phyloP scores from a whole-genome alignment of 2,113 vertebrate genomes.

The Gobiocypris rarus region DNA sequence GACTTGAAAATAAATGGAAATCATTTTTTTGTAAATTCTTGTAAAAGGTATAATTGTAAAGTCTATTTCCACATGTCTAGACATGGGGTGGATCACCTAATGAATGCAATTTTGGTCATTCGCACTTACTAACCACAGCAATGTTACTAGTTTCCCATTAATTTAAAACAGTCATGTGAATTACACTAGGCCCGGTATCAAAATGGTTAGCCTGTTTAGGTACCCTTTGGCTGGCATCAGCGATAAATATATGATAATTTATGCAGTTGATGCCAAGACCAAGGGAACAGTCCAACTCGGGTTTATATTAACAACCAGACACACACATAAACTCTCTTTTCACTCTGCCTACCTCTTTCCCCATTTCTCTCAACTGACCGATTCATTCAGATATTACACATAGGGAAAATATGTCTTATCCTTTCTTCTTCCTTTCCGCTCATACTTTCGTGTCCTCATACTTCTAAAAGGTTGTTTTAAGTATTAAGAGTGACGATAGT shows the following conservation, averaged over 20 bases:
- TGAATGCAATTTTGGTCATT: background rate
- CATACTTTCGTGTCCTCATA: background rate
- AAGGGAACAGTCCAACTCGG: conserved; percentile 59
- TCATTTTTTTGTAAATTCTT: background rate
- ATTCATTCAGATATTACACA: conserved; percentile 49
- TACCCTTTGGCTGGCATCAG: conserved; percentile 45
- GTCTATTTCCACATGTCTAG: background rate
- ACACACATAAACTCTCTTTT: conserved; percentile 15
- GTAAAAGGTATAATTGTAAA: background rate
- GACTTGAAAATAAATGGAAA: conserved; percentile 1
- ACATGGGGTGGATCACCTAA: background rate
- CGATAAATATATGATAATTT: conserved; percentile 72
- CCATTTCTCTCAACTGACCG: background rate
- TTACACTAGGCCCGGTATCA: background rate
- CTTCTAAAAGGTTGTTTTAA: conserved; percentile 29
- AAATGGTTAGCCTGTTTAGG: background rate
- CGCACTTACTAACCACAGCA: background rate
- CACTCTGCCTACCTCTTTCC: conserved; percentile 17
- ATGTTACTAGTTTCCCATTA: background rate
- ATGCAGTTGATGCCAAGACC: conserved; percentile 64
- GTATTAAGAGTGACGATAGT: conserved; percentile 6
- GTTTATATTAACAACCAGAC: conserved; percentile 29
- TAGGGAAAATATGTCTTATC: conserved; percentile 51
- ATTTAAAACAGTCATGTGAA: conserved; percentile 4
- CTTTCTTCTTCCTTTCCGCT: conserved; percentile 21